Base-by-base conservation (phyloP, 2,888 invertebrate species). In the Tupiocoris notatus region DNA sequence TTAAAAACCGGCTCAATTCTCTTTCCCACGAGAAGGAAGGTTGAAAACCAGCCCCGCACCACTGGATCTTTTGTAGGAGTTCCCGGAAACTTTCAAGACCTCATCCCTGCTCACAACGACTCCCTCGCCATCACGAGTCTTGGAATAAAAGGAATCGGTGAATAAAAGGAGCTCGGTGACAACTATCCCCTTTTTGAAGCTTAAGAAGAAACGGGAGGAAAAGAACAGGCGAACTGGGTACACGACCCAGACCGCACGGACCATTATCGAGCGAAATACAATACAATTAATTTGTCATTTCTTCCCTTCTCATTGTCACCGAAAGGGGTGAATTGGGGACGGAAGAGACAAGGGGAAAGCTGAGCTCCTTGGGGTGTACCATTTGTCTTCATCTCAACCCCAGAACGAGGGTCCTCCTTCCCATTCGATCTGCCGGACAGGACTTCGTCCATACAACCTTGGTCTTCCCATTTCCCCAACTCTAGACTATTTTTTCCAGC, bases 251-350 rank as follows among this genome's bases (percentile, higher is more conserved):
- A 7, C 22, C 66, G 20, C 18, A 12, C 6, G 39, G 59, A 64
- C 75, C 75, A 75, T 75, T 75, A 75, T 75, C 75, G 75, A 75
- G 66, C 62, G 75, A 75, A 75, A 75, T 75, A 75, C 75, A 75
- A 75, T 75, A 75, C 75, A 75, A 75, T 75, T 75, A 75, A 75
- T 75, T 75, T 75, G 75, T 75, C 75, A 75, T 75, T 75, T 75
- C 66, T 58, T 66, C 66, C 56, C 12, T 66, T 54, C 66, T 70
- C 70, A 70, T 70, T 70, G 70, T 70, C 70, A 24, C 61, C 59
- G 39, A 59, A 59, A 20, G 39, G 39, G 39, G 39, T 39, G 39
- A 39, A 12, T 39, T 12, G 12, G n/a, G n/a, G 12, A 39, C 3
- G 39, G 39, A 39, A 3, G 39, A 39, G 12, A 12, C 59, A n/a